Evolutionary conservation across 1,140 invertebrate species (phyloP).

Genomic region (Trachymyrmex septentrionalis): DNA sequence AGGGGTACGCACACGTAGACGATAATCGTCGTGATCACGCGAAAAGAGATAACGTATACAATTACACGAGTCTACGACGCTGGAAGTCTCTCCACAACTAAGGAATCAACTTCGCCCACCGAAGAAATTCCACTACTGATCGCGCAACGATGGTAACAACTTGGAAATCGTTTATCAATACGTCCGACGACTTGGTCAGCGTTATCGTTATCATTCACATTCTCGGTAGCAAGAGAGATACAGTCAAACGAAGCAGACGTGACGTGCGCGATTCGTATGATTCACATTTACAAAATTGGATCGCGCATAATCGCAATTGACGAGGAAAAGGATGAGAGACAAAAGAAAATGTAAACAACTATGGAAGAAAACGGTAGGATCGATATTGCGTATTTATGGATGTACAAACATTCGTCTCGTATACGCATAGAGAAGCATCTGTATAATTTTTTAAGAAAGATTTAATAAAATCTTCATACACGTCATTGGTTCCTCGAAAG

Average conservation of each 20-base stretch:
- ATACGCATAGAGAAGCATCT: background rate
- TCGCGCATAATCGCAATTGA: background rate
- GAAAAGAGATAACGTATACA: background rate
- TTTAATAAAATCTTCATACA: conserved; percentile 44
- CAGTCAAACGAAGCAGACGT: background rate
- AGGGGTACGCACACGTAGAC: background rate
- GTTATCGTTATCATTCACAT: conserved; percentile 61
- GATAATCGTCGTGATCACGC: background rate
- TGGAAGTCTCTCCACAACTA: background rate
- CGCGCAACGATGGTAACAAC: background rate
- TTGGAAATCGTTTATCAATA: conserved; percentile 43
- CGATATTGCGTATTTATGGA: conserved; percentile 14
- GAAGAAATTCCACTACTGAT: background rate
- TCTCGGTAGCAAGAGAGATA: background rate
- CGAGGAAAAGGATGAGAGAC: background rate
- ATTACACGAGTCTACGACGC: background rate
- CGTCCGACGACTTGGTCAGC: background rate
- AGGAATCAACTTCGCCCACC: background rate
- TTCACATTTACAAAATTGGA: conserved; percentile 44
- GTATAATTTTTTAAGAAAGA: background rate
- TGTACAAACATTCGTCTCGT: background rate
- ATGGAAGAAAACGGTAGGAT: background rate
- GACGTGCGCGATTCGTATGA: background rate
- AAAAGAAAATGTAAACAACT: conserved; percentile 10
- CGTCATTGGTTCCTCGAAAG: background rate